Evolutionary conservation across 2,113 vertebrate genomes (phyloP).

Genomic region (Callipepla squamata): DNA sequence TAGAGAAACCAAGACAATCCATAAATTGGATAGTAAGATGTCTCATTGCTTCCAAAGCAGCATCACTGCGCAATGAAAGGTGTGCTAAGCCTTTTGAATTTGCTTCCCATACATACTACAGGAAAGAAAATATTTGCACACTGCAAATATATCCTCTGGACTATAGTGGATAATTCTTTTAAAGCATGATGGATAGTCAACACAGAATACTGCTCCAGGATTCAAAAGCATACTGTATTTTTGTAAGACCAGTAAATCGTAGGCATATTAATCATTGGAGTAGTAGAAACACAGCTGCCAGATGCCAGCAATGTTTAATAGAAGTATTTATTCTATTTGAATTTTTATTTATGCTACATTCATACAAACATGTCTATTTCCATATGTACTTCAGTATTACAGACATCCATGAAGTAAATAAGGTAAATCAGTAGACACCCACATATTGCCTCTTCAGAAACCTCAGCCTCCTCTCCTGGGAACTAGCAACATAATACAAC

Average conservation of each 20-base stretch:
- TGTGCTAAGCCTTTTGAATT: neutral
- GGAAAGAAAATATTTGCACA: constrained; percentile 3
- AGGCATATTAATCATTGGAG: neutral
- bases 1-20: neutral
- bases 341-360: constrained; percentile 2
- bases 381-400: neutral
- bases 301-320: neutral
- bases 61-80: neutral
- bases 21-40: neutral
- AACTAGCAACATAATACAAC: neutral
- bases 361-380: neutral
- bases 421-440: neutral
- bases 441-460: neutral
- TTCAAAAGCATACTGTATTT: constrained; percentile 14
- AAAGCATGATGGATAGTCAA: neutral
- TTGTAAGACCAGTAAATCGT: constrained; percentile 13
- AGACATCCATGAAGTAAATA: neutral
- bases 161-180: neutral
- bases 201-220: neutral
- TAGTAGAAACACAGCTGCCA: neutral
- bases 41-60: neutral
- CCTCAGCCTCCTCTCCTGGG: neutral
- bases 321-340: neutral
- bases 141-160: neutral
- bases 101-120: neutral